A percentile compares a stretch with the other conserved stretches of the same genome.
These are phyloP conservation scores for Halyomorpha halys DNA, from an alignment of 1,140 invertebrate species.

Conservation along the genomic window DNA sequence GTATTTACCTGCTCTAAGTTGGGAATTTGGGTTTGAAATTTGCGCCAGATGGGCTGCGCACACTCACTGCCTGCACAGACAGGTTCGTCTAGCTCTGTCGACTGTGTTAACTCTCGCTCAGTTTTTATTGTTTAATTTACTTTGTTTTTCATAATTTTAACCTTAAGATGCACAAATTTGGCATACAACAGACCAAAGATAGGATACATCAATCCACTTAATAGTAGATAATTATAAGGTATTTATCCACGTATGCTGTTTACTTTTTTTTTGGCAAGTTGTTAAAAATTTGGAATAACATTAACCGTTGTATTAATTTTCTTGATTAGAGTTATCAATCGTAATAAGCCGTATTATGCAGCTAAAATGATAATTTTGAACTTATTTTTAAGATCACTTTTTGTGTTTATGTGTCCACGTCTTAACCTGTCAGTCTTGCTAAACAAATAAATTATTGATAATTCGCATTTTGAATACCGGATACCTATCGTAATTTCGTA, in stretches of 20 bases:
- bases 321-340: not conserved
- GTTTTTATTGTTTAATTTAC: not conserved
- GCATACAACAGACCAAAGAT: not conserved
- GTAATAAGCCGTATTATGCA: no score
- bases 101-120: not conserved
- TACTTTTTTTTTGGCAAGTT: conserved; percentile 3
- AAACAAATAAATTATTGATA: not conserved
- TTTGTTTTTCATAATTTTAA: not conserved
- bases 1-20: not conserved
- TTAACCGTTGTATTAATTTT: not conserved
- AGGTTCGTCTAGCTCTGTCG: not conserved
- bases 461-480: not conserved
- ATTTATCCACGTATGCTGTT: not conserved
- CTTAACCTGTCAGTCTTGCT: conserved; percentile 5
- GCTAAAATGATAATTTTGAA: not conserved
- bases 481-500: not conserved
- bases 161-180: not conserved
- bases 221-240: not conserved
- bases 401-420: not conserved
- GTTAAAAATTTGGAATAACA: not conserved
- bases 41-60: not conserved
- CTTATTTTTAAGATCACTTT: no score
- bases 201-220: not conserved
- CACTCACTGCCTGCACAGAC: not conserved
- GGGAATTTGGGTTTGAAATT: conserved; percentile 7